A percentile compares a stretch with the other conserved stretches of the same genome.
These are phyloP conservation scores for Macrotrachela quadricornifera DNA, from an alignment of 1,140 invertebrate genomes.

Conservation along the genomic window DNA sequence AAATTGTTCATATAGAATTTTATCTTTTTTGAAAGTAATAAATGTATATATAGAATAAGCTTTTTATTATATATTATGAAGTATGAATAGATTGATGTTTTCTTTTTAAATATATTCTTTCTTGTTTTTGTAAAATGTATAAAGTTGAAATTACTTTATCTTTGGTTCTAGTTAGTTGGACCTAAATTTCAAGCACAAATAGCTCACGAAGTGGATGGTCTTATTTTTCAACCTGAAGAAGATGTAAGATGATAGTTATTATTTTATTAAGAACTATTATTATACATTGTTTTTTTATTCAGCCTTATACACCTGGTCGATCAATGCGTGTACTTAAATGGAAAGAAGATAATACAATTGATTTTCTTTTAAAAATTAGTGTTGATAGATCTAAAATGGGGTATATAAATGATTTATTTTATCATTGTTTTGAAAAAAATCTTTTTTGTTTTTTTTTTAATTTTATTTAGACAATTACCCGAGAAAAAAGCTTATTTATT, in stretches of 20 bases:
- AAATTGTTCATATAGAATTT: too few species aligned
- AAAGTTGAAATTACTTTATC: too few species aligned
- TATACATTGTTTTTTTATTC: neutral
- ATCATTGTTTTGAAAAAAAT: too few species aligned
- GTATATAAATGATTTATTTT: too few species aligned
- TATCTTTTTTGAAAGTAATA: too few species aligned
- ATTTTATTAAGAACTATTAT: too few species aligned
- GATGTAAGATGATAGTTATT: slow-evolving; percentile 31
- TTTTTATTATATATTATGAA: too few species aligned
- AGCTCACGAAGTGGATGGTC: slow-evolving; percentile 80
- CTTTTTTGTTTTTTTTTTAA: too few species aligned
- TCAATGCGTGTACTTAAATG: slow-evolving; percentile 77
- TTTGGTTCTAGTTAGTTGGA: neutral
- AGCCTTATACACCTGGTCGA: slow-evolving; percentile 57
- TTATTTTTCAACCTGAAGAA: slow-evolving; percentile 81
- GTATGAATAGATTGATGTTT: too few species aligned
- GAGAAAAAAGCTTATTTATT: slow-evolving; percentile 52
- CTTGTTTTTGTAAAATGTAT: slow-evolving; percentile 36
- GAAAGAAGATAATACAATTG: slow-evolving; percentile 87
- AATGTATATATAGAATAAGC: too few species aligned
- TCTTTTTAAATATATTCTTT: slow-evolving; percentile 35
- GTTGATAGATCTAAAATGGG: slow-evolving; percentile 29
- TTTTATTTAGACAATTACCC: slow-evolving; percentile 42
- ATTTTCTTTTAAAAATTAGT: slow-evolving; percentile 68
- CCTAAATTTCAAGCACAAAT: slow-evolving; percentile 32